Percentiles rank a stretch among this genome's conserved stretches.
Conservation (phyloP, 2,888 invertebrate species). For the Neoaliturus tenellus region DNA sequence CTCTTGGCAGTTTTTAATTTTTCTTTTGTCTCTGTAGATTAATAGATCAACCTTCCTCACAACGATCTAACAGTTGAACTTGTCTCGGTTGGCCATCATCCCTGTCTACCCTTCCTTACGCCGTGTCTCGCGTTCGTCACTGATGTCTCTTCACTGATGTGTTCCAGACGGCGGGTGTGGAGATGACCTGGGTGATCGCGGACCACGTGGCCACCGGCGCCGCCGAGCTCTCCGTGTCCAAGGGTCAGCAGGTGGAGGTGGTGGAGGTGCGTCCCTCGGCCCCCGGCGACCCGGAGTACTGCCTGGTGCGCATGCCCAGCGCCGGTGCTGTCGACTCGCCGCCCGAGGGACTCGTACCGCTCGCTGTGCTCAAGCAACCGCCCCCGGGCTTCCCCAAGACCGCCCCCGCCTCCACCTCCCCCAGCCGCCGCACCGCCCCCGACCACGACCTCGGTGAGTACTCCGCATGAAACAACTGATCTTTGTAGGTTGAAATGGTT, state of each 20-base stretch:
- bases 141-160: conserved; percentile 56
- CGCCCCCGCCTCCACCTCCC: conserved; percentile 70
- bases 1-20: no score
- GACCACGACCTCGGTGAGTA: conserved; percentile 64
- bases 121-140: neutral
- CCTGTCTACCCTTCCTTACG: no score
- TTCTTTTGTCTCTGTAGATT: no score
- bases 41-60: no score
- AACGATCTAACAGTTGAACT: no score
- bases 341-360: conserved; percentile 89
- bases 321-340: conserved; percentile 73
- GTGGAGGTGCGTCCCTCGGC: conserved; percentile 83
- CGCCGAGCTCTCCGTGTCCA: conserved; percentile 88
- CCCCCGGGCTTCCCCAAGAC: conserved; percentile 75
- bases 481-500: no score
- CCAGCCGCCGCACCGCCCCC: conserved; percentile 71
- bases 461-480: neutral
- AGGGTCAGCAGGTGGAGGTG: conserved; percentile 95
- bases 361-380: conserved; percentile 85
- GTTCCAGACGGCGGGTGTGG: conserved; percentile 84
- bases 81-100: no score
- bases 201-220: conserved; percentile 87
- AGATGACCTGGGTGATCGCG: conserved; percentile 94
- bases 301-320: conserved; percentile 79
- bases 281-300: conserved; percentile 75